Evolutionary conservation across 2,888 invertebrate genomes (phyloP), one percentile per base, ranked within the genome.

Genomic region (Pseudeuparius sepicola): DNA sequence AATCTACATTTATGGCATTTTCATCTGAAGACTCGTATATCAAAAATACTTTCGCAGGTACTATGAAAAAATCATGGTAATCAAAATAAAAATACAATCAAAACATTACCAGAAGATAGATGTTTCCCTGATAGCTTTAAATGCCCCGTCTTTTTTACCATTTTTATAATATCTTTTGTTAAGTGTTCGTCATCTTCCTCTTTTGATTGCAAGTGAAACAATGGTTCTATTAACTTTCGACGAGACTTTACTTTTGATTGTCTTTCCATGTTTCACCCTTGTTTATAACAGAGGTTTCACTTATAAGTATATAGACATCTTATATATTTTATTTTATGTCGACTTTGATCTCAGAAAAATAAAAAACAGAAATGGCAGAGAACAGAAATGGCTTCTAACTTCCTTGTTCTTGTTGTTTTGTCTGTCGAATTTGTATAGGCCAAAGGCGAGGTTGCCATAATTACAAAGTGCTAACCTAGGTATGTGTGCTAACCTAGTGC

Each of bases 121-220:
- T 78, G 84, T 55, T 72, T 73, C 44, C 79, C 78, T 36, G 83
- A 75, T 47, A 92, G 68, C 66, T 82, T 85, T 24, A 92, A 65
- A 47, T 78, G 74, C 12, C 92, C 90, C 43, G 80, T 78, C 54
- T 77, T 78, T 51, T 86, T 74, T 3, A 88, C 86, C 44, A 77
- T 74, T 62, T 86, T 81, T 36, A 92, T 70, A 50, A 87, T 61
- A 31, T 74, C 74, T 36, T 70, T 68, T 16, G 84, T 73, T 41
- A 88, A 59, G 55, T 76, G 72, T 37, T 66, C 67, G 41, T 80
- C 74, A 52, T 82, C 80, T 44, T 79, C 77, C 41, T 71, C 70
- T 63, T 75, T 75, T 44, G 75, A 76, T 65, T 82, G 79, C 54
- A 72, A 67, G 55, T 81, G 78, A 63, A 85, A 85, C 31, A 85